Evolutionary conservation across 2,797 vertebrate genomes (phyloP).

Genomic region (Staurois parvus): DNA sequence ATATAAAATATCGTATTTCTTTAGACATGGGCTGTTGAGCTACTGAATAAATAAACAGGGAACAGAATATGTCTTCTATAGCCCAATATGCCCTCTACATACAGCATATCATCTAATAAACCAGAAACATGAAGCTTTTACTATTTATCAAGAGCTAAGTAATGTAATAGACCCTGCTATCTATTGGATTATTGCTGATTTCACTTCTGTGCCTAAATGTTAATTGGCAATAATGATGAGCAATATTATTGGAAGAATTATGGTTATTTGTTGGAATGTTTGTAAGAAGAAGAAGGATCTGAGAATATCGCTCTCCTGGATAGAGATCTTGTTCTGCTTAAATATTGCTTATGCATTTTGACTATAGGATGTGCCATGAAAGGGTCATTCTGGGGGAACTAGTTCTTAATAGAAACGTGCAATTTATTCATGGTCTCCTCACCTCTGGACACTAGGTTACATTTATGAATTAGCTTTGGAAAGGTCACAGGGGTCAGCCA

Average conservation of each 20-base stretch:
- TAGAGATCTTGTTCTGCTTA: background rate
- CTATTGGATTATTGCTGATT: slow-evolving; percentile 32
- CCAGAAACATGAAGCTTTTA: background rate
- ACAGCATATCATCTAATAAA: slow-evolving; percentile 6
- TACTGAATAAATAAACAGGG: background rate
- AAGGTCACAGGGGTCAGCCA: slow-evolving; percentile 57
- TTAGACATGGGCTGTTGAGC: background rate
- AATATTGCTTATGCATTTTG: background rate
- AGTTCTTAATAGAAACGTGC: slow-evolving; percentile 15
- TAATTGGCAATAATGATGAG: slow-evolving; percentile 38
- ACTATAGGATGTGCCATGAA: background rate
- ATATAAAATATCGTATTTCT: background rate
- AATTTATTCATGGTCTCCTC: slow-evolving; percentile 36
- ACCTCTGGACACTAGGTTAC: slow-evolving; percentile 52
- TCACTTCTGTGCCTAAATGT: slow-evolving; percentile 30
- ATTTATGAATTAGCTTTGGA: slow-evolving; percentile 47
- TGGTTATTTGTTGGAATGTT: slow-evolving; percentile 30
- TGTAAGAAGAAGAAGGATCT: background rate
- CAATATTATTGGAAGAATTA: slow-evolving; percentile 18
- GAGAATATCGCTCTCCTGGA: background rate
- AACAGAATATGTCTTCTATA: background rate
- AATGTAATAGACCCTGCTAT: slow-evolving; percentile 20
- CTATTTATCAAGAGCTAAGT: slow-evolving; percentile 33
- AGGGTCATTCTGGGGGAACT: background rate
- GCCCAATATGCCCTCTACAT: background rate